Percentiles rank a stretch among this genome's conserved stretches.
phyloP scores from a whole-genome alignment of 2,113 vertebrate genomes.

The Asarcornis scutulata region DNA sequence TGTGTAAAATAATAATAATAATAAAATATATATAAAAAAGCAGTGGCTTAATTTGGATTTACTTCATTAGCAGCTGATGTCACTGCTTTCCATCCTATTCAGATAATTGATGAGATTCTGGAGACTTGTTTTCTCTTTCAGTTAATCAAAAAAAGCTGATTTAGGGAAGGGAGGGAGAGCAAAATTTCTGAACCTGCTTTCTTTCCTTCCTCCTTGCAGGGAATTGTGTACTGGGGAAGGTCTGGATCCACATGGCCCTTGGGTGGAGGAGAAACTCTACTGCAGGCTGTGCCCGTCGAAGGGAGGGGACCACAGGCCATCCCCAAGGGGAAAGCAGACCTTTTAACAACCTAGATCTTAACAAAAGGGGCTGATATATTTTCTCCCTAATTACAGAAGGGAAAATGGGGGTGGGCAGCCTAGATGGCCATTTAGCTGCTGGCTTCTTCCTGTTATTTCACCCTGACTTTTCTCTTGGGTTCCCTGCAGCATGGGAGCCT shows the following conservation, averaged over 20 bases:
- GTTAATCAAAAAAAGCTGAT: neutral
- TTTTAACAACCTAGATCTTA: neutral
- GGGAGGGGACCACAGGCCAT: neutral
- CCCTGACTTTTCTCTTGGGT: neutral
- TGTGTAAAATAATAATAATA: neutral
- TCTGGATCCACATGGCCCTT: fast-evolving
- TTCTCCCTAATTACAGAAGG: neutral
- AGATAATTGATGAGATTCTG: conserved; percentile 29
- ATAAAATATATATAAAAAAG: neutral
- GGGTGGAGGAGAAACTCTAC: neutral
- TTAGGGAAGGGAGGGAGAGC: neutral
- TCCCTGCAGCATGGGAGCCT: neutral
- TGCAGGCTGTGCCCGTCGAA: too few species aligned
- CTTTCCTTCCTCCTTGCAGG: neutral
- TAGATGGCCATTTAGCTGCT: fast-evolving
- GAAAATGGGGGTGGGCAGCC: neutral
- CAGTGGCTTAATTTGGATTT: conserved; percentile 40
- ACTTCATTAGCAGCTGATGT: conserved; percentile 48
- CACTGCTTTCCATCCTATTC: conserved; percentile 23
- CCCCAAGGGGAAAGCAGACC: neutral
- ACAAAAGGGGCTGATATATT: neutral
- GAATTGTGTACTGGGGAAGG: neutral
- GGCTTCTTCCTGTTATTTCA: neutral
- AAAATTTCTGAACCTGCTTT: neutral
- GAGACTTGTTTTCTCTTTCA: neutral